Conservation (phyloP, 2,888 invertebrate genomes). For the Hemicrepidius hirtus region DNA sequence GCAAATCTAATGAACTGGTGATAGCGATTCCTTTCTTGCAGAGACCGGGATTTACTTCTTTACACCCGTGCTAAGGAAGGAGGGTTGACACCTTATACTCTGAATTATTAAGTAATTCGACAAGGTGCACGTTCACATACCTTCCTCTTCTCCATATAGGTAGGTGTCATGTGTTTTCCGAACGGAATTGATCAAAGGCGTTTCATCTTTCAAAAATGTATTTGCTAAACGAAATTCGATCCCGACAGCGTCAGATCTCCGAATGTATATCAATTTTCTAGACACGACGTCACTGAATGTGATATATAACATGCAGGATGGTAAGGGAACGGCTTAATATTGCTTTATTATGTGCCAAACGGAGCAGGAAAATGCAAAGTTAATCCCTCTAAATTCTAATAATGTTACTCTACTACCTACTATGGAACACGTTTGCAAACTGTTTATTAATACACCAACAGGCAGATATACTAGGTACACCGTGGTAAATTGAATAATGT, state of each 20-base stretch:
- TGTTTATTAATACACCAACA: slow-evolving; percentile 20
- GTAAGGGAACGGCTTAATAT: slow-evolving; percentile 34
- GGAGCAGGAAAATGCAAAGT: slow-evolving; percentile 23
- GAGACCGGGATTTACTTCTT: slow-evolving; percentile 4
- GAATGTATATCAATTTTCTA: slow-evolving; percentile 23
- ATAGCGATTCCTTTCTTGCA: slow-evolving; percentile 55
- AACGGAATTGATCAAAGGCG: slow-evolving; percentile 25
- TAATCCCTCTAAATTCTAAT: slow-evolving; percentile 27
- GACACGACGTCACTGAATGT: slow-evolving; percentile 29
- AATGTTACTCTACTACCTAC: slow-evolving; percentile 12
- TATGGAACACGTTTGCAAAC: slow-evolving; percentile 13
- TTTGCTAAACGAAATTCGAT: slow-evolving; percentile 34
- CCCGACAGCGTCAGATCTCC: slow-evolving; percentile 14
- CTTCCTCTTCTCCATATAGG: not conserved
- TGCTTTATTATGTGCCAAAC: slow-evolving; percentile 32
- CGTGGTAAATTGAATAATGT: not conserved
- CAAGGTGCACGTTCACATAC: not conserved
- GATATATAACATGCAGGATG: slow-evolving; percentile 36
- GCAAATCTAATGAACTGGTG: slow-evolving; percentile 66
- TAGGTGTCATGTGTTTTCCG: slow-evolving; percentile 4
- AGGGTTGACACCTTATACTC: slow-evolving; percentile 6
- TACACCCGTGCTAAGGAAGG: not conserved
- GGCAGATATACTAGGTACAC: slow-evolving; percentile 8
- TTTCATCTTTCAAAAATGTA: slow-evolving; percentile 30
- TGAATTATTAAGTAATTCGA: slow-evolving; percentile 20